phyloP scores from a whole-genome alignment of 2,797 vertebrate genomes.

The Iguana delicatissima region DNA sequence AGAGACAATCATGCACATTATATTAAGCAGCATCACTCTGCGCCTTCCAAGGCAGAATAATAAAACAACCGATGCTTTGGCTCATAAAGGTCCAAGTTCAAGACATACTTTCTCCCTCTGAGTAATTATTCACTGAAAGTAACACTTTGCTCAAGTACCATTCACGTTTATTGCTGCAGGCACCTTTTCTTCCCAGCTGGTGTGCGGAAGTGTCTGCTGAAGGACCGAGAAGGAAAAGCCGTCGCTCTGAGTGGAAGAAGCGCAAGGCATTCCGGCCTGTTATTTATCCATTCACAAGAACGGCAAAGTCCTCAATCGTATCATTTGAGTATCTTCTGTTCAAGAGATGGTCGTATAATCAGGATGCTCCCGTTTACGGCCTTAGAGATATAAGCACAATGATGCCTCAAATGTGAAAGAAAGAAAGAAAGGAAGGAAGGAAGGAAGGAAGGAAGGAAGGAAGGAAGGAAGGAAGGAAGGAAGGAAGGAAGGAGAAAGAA shows the following conservation, averaged over 20 bases:
- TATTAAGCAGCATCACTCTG: neutral
- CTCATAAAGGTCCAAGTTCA: neutral
- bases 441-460: too few species aligned
- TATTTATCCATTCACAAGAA: neutral
- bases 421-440: neutral
- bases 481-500: too few species aligned
- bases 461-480: too few species aligned
- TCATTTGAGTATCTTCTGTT: neutral
- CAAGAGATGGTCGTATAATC: neutral
- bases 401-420: neutral
- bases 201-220: neutral
- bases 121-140: slow-evolving; percentile 2
- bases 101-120: neutral
- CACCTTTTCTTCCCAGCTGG: neutral
- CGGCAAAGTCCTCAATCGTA: too few species aligned
- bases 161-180: neutral
- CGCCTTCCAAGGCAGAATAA: neutral
- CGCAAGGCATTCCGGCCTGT: neutral
- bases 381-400: too few species aligned
- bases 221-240: neutral
- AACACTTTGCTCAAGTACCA: neutral
- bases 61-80: neutral
- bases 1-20: neutral
- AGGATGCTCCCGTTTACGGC: neutral
- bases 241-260: neutral